phyloP scores from a whole-genome alignment of 2,797 vertebrate species.

The Allobates femoralis region DNA sequence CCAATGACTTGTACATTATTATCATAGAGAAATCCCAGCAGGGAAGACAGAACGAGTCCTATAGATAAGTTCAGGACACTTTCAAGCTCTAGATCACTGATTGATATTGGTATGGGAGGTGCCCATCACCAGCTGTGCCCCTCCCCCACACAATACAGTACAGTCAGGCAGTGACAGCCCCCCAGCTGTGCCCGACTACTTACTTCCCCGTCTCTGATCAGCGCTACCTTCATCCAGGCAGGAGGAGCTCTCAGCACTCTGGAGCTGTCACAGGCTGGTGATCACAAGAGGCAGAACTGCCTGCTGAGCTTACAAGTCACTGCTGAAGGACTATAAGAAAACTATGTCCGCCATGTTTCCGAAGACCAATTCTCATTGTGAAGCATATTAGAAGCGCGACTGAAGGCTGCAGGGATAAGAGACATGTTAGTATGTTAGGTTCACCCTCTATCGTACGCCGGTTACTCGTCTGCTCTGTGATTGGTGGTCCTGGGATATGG shows the following conservation, averaged over 20 bases:
- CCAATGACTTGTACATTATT: not conserved
- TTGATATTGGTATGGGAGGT: not conserved
- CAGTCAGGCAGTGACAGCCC: not conserved
- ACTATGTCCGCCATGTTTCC: not conserved
- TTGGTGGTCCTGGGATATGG: conserved; percentile 10
- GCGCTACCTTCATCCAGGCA: not conserved
- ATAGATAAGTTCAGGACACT: not conserved
- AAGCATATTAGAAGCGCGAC: too few relatives aligned
- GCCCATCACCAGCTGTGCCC: not conserved
- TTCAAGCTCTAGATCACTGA: not conserved
- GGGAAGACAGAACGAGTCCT: not conserved
- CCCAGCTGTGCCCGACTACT: conserved; percentile 31
- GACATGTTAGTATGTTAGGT: not conserved
- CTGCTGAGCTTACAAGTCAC: not conserved
- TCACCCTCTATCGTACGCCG: not conserved
- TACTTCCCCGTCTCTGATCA: conserved; percentile 15
- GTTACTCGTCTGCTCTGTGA: not conserved
- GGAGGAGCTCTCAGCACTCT: not conserved
- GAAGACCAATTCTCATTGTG: not conserved
- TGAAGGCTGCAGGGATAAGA: not conserved
- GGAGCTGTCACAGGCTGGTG: not conserved
- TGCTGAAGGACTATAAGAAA: not conserved
- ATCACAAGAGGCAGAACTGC: conserved; percentile 2
- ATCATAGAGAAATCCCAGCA: not conserved
- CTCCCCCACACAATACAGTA: not conserved